Base-by-base conservation (phyloP, 2,888 invertebrate genomes). In the Dioctria rufipes region DNA sequence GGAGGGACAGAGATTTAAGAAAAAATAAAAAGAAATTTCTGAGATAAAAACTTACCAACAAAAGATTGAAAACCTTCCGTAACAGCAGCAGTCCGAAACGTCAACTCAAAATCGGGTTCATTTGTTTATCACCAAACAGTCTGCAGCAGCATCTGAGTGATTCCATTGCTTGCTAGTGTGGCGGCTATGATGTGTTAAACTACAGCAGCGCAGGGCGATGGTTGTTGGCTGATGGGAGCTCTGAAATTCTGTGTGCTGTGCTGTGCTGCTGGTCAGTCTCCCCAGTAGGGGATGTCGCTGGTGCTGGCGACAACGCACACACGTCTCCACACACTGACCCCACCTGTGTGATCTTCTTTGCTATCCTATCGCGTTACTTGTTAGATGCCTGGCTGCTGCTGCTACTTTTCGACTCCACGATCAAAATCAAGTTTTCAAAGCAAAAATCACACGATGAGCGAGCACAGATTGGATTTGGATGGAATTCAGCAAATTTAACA, bases 111-210 rank as follows among this genome's bases (percentile, higher is more conserved):
- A 78, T 79, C 79, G 79, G 51, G 66, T 79, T 79, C 79, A 79
- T 79, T 79, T 78, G 79, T 79, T 79, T 79, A 79, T 79, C 79
- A 54, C 79, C 79, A 79, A 79, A 79, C 79, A 79, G 79, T 79
- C 79, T 79, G 67, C 66, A 75, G 67, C 66, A 75, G 79, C 67
- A 25, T 63, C 78, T 39, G 60, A 43, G 67, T 60, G 78, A 78
- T 66, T 65, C 78, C 66, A 66, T 66, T 37, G 25, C 25, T 25
- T 25, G 78, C 65, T 5, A n/a, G 40, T 39, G 25, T 25, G 2
- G 25, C 25, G 25, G 25, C 25, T 25, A 25, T 25, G 25, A 0
- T 25, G 25, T 25, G 25, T 0, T 25, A 2, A 25, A 25, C 25
- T 25, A 25, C 25, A 25, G 25, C 25, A 25, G 25, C 25, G 46